Base-by-base conservation (phyloP, 2,888 invertebrate species). In the Heliconius hortense region DNA sequence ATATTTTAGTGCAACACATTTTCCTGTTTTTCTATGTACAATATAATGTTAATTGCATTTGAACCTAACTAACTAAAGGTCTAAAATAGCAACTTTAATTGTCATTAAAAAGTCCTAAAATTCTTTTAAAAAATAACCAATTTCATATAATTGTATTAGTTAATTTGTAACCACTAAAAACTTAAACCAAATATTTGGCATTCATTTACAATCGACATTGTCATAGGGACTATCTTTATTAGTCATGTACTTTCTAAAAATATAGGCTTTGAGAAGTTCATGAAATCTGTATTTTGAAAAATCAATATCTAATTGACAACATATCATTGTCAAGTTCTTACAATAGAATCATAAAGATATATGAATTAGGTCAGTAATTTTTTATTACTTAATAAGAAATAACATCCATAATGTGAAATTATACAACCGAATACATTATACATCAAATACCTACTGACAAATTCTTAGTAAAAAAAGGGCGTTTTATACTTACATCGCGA, bases 401-500 rank as follows among this genome's bases (percentile, higher is more conserved):
- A 31, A 56, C 15, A 24, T 31, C 24, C 53, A 15, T 31, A 56
- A 69, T 8, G n/a, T 24, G 18, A 48, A 28, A 8, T 56, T 24
- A 31, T 48, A 56, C 31, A 39, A 60, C 24, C 4, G 18, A 39
- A 59, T 28, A 66, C 24, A 43, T 28, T 11, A 43, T 43, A 62
- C n/a, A 28, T 10, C 26, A 62, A 71, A 75, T 63, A 18, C 18
- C 53, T 39, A 67, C 10, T 69, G 43, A 35, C 35, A 35, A 35
- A 60, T 43, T 71, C 39, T 4, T 39, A 26, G 68, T 24, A 75
- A 75, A 81, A 31, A 78, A 79, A 80, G 83, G 83, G 83, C 82
- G 82, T 82, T 80, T 78, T 43, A 78, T 87, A 96, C 96, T 96
- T 92, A 97, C 97, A 91, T 99, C 99, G 90, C 98, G 96, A 92